Base-by-base conservation (phyloP, 2,113 vertebrate genomes). In the Bagarius yarrelli region DNA sequence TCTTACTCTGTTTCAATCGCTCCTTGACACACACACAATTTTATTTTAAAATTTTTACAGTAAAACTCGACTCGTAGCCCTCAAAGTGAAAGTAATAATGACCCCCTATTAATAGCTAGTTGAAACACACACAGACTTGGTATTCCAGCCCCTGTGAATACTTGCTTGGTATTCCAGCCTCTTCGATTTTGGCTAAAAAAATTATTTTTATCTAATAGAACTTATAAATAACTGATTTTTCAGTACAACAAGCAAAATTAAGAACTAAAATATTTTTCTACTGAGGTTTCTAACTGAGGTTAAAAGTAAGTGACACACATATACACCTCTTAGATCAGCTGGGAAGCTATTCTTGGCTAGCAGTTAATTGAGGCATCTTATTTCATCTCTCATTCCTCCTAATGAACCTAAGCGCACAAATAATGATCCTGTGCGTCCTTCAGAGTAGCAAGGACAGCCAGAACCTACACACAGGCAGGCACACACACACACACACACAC, bases 371-470 rank as follows among this genome's bases (percentile, higher is more conserved):
- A 86, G 75, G 79, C 59, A 9, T 80, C 79, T 83, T 72, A 83
- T 87, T 87, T 83, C 86, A 82, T 79, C 84, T 76, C 82, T 78
- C 83, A 75, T 63, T 70, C 70, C 70, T 83, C 76, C 81, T 87
- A 86, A 88, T 88, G 83, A 86, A 83, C 75, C 78, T 76, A 83
- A 83, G 55, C 81, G 61, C 79, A 83, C 76, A 81, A 83, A 83
- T 87, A 87, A 88, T 84, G 81, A 85, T 85, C 81, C 77, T 76
- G 67, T 52, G 70, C 61, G 85, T 81, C 87, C 87, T 88, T 88
- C 85, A 87, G 80, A 79, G 32, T 25, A 80, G 73, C 66, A 88
- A 87, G 81, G 85, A 84, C 79, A 50, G 60, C 81, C 81, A 80
- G 73, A 85, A 79, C 57, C 63, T 23, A 53, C 16, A 53, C 50